Base-by-base conservation (phyloP, 2,888 invertebrate species). In the Horisme vitalbata region DNA sequence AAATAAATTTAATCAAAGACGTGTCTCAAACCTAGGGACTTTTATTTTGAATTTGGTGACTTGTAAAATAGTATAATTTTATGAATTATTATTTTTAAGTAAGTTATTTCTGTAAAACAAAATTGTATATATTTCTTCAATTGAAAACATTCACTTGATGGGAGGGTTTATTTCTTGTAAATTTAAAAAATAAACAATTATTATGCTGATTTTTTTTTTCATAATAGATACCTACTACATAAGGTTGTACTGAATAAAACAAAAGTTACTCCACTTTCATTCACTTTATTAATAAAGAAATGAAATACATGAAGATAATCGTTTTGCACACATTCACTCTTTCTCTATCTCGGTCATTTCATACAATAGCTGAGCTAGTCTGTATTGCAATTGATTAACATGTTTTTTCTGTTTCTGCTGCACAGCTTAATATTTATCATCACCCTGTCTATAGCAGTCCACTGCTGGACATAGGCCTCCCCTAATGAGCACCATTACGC, bases 141-240 rank as follows among this genome's bases (percentile, higher is more conserved):
- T 71, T 72, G 67, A 63, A 59, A 59, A 64, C 65, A 62, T 69
- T 68, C 71, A 52, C 35, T 63, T 68, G 62, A 69, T 66, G 73
- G 77, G 68, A 71, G 64, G 79, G 69, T 15, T 18, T 4, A 5
- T 77, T 48, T 43, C 37, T 47, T 41, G 71, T 75, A 72, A 83
- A 81, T 79, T 78, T 81, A 39, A 75, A 65, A 75, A 78, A 82
- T 79, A 77, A 80, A 82, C 79, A 52, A 65, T 60, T 66, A 60
- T 53, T 56, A 60, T 63, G 28, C 30, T 28, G 21, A 21, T 41
- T 15, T 23, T 9, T 23, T 23, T 2, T 4, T n/a, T n/a, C n/a
- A n/a, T 23, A 23, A 23, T 3, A 6, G 23, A 8, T 3, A n/a
- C n/a, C n/a, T n/a, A n/a, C n/a, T n/a, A n/a, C n/a, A n/a, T n/a